Evolutionary conservation across 2,888 invertebrate genomes (phyloP).

Genomic region (Gibbula magus): DNA sequence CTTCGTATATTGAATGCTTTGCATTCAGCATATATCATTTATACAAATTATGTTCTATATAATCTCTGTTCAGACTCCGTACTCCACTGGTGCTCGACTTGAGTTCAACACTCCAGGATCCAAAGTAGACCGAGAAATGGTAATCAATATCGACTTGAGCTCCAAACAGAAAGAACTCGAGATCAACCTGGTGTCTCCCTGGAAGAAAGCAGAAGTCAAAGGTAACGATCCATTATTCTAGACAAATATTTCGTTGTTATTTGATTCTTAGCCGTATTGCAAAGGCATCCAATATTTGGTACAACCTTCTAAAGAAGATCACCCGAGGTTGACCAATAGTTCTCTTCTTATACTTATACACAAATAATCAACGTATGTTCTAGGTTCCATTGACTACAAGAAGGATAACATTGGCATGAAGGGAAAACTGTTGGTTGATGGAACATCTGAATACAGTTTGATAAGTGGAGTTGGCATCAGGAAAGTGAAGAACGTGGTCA

Average conservation of each 20-base stretch:
- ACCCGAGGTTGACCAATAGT: neutral
- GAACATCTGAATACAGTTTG: conserved; percentile 53
- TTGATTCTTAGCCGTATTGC: no score
- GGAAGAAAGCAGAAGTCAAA: conserved; percentile 68
- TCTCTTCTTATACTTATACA: no score
- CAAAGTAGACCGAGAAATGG: conserved; percentile 80
- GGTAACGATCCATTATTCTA: conserved; percentile 53
- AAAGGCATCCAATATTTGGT: neutral
- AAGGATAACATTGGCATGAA: conserved; percentile 50
- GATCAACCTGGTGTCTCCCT: conserved; percentile 66
- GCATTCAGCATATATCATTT: neutral
- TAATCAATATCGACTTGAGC: conserved; percentile 66
- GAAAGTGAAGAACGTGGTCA: conserved; percentile 39
- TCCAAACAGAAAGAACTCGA: conserved; percentile 55
- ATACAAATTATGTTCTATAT: neutral
- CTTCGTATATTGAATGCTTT: no score
- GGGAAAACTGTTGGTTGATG: conserved; percentile 56
- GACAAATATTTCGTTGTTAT: no score
- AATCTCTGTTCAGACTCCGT: conserved; percentile 44
- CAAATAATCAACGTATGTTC: no score
- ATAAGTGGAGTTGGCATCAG: conserved; percentile 54
- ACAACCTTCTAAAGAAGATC: neutral
- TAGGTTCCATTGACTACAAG: conserved; percentile 48
- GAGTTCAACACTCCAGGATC: conserved; percentile 90
- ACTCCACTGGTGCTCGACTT: conserved; percentile 51